Evolutionary conservation across 2,888 invertebrate species (phyloP).

Genomic region (Rhagonycha fulva): DNA sequence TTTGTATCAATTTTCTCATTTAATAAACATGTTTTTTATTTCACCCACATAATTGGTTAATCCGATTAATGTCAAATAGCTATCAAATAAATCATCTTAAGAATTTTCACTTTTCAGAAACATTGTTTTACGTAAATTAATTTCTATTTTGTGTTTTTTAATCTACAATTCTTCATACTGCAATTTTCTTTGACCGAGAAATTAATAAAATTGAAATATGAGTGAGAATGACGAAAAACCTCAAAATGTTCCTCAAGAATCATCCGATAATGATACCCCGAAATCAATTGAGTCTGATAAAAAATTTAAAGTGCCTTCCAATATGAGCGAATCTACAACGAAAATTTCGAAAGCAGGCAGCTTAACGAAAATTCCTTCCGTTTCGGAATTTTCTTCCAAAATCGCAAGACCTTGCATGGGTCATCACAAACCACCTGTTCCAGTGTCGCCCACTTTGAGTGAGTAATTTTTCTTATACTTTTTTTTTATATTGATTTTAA

Average conservation of each 20-base stretch:
- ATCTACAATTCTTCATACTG: background rate
- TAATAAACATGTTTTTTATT: background rate
- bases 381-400: constrained; percentile 66
- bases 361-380: constrained; percentile 57
- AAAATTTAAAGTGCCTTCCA: background rate
- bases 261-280: background rate
- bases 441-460: constrained; percentile 57
- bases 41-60: background rate
- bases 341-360: background rate
- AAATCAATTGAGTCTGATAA: background rate
- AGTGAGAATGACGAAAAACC: background rate
- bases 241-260: background rate
- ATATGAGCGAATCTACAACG: background rate
- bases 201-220: background rate
- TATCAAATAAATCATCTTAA: background rate
- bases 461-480: constrained; percentile 41
- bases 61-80: background rate
- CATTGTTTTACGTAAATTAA: background rate
- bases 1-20: background rate
- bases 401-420: constrained; percentile 69
- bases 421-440: constrained; percentile 70
- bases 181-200: background rate
- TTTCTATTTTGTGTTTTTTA: background rate
- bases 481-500: constrained; percentile 16
- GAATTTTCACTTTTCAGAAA: background rate